These are phyloP conservation scores for Synergus itoensis DNA, from an alignment of 2,888 invertebrate species.

Conservation along the genomic window DNA sequence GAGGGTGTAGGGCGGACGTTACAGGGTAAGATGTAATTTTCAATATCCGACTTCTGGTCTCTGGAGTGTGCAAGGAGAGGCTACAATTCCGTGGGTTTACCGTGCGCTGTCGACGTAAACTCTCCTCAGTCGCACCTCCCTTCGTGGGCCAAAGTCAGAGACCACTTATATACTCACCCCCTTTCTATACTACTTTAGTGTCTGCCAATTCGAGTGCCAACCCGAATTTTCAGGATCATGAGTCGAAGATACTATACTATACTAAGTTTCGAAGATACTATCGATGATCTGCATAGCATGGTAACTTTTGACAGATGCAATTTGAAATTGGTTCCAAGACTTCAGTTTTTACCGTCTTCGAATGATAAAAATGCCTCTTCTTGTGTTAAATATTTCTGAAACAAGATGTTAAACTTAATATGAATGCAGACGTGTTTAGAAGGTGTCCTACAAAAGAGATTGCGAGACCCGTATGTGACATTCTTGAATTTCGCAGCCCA, in stretches of 20 bases:
- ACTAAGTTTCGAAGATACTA: neutral
- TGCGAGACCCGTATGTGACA: constrained; percentile 56
- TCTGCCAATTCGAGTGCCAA: constrained; percentile 59
- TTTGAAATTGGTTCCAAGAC: too few relatives aligned
- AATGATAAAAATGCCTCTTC: neutral
- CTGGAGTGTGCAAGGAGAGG: constrained; percentile 68
- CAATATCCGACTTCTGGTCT: constrained; percentile 69
- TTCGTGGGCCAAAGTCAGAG: constrained; percentile 65
- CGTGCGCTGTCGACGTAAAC: constrained; percentile 76
- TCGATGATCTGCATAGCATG: too few relatives aligned
- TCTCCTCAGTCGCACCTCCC: constrained; percentile 73
- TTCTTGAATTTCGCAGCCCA: constrained; percentile 59
- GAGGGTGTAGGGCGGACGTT: constrained; percentile 50
- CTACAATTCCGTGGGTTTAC: constrained; percentile 76
- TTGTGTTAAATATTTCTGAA: neutral
- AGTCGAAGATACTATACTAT: too few relatives aligned
- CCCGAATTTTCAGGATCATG: neutral
- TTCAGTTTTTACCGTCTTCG: too few relatives aligned
- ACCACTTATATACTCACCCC: constrained; percentile 65
- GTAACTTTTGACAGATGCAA: too few relatives aligned
- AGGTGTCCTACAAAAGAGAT: constrained; percentile 44
- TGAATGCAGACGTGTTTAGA: constrained; percentile 34
- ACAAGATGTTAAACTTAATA: constrained; percentile 2
- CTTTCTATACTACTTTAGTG: constrained; percentile 54
- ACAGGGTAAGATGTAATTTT: constrained; percentile 76